These are phyloP conservation scores for Spodoptera exigua DNA, from an alignment of 2,888 invertebrate species.

Conservation along the genomic window DNA sequence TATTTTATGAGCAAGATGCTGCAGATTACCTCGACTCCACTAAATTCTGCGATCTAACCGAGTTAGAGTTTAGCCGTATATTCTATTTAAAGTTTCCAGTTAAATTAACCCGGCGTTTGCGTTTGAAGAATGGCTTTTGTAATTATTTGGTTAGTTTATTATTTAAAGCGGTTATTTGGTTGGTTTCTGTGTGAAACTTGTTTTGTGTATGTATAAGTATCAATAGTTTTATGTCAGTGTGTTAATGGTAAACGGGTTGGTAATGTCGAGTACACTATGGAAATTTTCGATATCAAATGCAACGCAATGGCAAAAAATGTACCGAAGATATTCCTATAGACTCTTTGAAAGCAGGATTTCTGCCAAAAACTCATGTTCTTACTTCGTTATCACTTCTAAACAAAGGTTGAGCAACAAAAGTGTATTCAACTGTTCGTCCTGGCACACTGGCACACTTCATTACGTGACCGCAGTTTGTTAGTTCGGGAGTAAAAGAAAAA, in stretches of 20 bases:
- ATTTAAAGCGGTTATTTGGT: too few species aligned
- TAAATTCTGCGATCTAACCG: slow-evolving; percentile 55
- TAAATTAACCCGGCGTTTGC: slow-evolving; percentile 46
- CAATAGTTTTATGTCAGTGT: too few species aligned
- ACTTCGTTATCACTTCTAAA: slow-evolving; percentile 5
- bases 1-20: slow-evolving; percentile 58
- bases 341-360: too few species aligned
- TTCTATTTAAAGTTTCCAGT: slow-evolving; percentile 46
- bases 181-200: too few species aligned
- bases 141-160: slow-evolving; percentile 29
- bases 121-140: slow-evolving; percentile 28
- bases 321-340: too few species aligned
- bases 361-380: background rate
- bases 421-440: too few species aligned
- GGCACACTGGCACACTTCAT: slow-evolving; percentile 36
- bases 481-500: slow-evolving; percentile 37
- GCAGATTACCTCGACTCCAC: slow-evolving; percentile 51
- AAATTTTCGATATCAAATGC: too few species aligned
- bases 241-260: too few species aligned
- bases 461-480: slow-evolving; percentile 51
- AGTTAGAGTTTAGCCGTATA: slow-evolving; percentile 45
- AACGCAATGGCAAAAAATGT: too few species aligned
- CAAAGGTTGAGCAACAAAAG: slow-evolving; percentile 28
- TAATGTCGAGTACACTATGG: too few species aligned
- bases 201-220: too few species aligned